Evolutionary conservation across 2,113 vertebrate genomes (phyloP).

Genomic region (Aptenodytes forsteri): DNA sequence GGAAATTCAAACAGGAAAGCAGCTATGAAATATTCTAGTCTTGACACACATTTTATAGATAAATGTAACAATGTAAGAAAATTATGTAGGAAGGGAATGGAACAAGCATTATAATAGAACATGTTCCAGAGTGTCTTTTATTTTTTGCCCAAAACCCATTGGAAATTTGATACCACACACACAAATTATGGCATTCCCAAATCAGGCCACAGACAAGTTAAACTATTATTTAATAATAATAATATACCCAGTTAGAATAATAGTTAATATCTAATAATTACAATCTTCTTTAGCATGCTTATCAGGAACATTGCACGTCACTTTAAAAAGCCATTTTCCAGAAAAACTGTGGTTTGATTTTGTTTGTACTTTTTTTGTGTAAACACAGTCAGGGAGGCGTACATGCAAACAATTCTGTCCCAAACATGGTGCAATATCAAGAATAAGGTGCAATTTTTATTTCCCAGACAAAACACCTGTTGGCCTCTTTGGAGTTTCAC

Average conservation of each 20-base stretch:
- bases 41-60: background rate
- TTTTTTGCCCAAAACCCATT: background rate
- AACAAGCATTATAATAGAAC: background rate
- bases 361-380: background rate
- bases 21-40: background rate
- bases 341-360: background rate
- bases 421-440: background rate
- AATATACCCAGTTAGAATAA: background rate
- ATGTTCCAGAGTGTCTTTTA: background rate
- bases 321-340: background rate
- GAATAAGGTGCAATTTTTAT: background rate
- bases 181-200: background rate
- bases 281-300: background rate
- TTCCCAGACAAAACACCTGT: background rate
- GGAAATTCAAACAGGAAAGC: background rate
- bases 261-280: background rate
- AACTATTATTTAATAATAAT: background rate
- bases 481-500: background rate
- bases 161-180: background rate
- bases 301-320: background rate
- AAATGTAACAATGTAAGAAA: background rate
- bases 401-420: background rate
- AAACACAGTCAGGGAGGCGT: fast-evolving
- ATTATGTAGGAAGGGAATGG: background rate
- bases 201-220: background rate